These are phyloP conservation scores for Gorsachius goisagi DNA, from an alignment of 2,113 vertebrate genomes.

Conservation along the genomic window DNA sequence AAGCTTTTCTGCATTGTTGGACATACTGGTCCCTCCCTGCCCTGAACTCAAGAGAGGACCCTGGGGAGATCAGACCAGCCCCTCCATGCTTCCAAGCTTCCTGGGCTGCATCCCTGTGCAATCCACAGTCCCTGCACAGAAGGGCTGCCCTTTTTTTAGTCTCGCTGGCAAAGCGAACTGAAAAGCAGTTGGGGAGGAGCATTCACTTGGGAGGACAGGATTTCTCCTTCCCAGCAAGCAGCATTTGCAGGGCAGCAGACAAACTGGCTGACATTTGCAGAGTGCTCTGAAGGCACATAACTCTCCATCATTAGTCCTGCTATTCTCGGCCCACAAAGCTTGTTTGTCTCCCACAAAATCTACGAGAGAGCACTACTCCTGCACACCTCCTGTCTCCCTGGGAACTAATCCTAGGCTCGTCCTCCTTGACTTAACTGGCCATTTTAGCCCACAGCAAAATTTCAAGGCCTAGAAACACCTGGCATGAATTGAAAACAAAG, in stretches of 20 bases:
- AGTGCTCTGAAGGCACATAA: slow-evolving; percentile 12
- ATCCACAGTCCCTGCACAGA: background rate
- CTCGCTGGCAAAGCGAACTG: background rate
- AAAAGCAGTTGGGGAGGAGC: background rate
- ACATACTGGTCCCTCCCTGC: background rate
- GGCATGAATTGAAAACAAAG: background rate
- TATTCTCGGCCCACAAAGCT: background rate
- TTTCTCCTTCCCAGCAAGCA: background rate
- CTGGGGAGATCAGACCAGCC: background rate
- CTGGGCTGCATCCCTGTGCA: background rate
- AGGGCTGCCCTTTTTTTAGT: background rate
- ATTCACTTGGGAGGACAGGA: background rate
- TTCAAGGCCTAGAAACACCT: background rate
- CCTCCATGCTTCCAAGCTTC: background rate
- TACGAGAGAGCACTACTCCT: background rate
- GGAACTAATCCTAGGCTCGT: background rate
- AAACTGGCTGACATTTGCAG: background rate
- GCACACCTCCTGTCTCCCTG: background rate
- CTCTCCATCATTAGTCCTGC: background rate
- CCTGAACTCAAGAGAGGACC: background rate
- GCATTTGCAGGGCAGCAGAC: slow-evolving; percentile 3
- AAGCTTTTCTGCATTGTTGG: background rate
- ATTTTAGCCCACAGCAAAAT: background rate
- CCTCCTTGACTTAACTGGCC: background rate
- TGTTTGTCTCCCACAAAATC: background rate